phyloP scores from a whole-genome alignment of 2,888 invertebrate genomes.

The Drosophila mimetica region DNA sequence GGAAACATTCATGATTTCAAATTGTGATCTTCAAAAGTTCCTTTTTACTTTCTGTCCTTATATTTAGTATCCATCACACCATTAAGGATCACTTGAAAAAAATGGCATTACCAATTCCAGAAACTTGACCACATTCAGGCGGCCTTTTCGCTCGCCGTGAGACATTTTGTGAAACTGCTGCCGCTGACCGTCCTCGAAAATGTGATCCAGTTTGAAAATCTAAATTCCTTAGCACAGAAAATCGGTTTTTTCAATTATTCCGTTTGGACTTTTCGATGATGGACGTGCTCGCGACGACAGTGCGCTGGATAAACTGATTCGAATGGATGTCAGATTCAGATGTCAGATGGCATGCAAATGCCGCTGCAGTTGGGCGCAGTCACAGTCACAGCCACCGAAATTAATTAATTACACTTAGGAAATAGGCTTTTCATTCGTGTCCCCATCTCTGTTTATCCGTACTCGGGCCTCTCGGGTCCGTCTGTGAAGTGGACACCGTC shows the following conservation, averaged over 20 bases:
- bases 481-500: conserved; percentile 53
- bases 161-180: conserved; percentile 71
- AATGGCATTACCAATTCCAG: conserved; percentile 83
- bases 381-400: conserved; percentile 51
- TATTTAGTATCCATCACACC: not conserved
- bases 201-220: conserved; percentile 34
- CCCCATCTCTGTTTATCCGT: conserved; percentile 19
- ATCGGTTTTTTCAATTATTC: not conserved
- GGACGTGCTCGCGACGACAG: conserved; percentile 53
- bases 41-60: too few relatives aligned
- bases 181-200: conserved; percentile 29
- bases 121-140: conserved; percentile 84
- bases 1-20: not conserved
- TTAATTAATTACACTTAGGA: conserved; percentile 83
- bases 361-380: conserved; percentile 50
- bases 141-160: conserved; percentile 81
- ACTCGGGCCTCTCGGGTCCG: conserved; percentile 14
- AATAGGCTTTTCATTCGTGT: conserved; percentile 69
- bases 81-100: conserved; percentile 7
- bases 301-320: conserved; percentile 60
- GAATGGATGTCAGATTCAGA: conserved; percentile 6
- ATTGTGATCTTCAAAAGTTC: not conserved
- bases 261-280: not conserved
- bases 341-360: conserved; percentile 46
- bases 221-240: not conserved